Evolutionary conservation across 2,797 vertebrate species (phyloP).

Genomic region (Acanthurus lineatus): DNA sequence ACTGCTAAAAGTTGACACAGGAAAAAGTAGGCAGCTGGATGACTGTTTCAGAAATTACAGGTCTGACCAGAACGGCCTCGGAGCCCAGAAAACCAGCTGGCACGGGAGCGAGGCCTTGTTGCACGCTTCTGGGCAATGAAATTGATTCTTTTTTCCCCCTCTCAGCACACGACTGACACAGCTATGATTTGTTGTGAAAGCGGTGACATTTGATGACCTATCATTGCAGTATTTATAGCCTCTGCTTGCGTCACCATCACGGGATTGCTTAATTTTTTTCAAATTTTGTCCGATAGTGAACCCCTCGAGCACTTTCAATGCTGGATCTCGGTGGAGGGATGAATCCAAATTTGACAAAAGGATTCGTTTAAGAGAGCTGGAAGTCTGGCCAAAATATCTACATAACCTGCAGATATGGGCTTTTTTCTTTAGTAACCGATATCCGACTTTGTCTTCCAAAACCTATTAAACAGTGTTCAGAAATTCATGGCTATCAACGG

Average conservation of each 20-base stretch:
- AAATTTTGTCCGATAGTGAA: constrained; percentile 58
- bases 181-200: constrained; percentile 82
- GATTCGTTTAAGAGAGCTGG: constrained; percentile 33
- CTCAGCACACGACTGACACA: constrained; percentile 59
- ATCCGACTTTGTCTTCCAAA: constrained; percentile 54
- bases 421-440: constrained; percentile 43
- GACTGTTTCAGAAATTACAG: constrained; percentile 87
- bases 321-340: not conserved
- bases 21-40: constrained; percentile 86
- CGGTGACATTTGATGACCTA: constrained; percentile 80
- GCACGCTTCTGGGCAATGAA: constrained; percentile 76
- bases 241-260: constrained; percentile 75
- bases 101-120: constrained; percentile 66
- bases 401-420: constrained; percentile 29
- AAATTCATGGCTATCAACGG: constrained; percentile 54
- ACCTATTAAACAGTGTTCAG: constrained; percentile 44
- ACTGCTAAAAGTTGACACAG: constrained; percentile 89
- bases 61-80: constrained; percentile 79
- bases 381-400: constrained; percentile 28
- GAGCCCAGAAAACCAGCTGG: constrained; percentile 84
- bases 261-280: constrained; percentile 47
- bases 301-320: constrained; percentile 6
- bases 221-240: constrained; percentile 80
- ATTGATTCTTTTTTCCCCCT: constrained; percentile 52
- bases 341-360: constrained; percentile 51